Conservation (phyloP, 1,140 invertebrate genomes). For the Penaeus japonicus region DNA sequence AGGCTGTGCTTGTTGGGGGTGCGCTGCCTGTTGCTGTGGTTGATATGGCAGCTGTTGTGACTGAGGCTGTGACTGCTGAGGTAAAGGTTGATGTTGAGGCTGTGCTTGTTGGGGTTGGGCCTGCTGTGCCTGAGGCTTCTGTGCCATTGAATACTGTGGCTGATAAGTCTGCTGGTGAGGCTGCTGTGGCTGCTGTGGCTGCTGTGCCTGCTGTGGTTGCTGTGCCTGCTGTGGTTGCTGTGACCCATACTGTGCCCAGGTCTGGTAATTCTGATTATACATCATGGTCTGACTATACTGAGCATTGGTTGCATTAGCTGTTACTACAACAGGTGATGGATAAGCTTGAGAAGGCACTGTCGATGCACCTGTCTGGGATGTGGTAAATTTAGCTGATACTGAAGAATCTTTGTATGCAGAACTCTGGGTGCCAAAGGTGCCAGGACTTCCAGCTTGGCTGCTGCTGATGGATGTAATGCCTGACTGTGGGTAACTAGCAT, state of each 20-base stretch:
- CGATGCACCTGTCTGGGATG: not conserved
- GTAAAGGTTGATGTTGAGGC: conserved; percentile 29
- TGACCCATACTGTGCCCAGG: conserved; percentile 30
- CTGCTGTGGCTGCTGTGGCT: conserved; percentile 13
- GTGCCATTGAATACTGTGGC: conserved; percentile 28
- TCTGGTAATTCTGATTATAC: conserved; percentile 30
- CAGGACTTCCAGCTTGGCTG: conserved; percentile 20
- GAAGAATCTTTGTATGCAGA: not conserved
- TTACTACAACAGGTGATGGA: not conserved
- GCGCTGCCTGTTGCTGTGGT: conserved; percentile 29
- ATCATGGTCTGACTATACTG: not conserved
- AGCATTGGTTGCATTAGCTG: not conserved
- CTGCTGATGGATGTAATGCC: conserved; percentile 24
- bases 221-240: conserved; percentile 37
- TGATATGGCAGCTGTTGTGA: not conserved
- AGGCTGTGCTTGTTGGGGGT: conserved; percentile 30
- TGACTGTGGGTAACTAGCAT: conserved; percentile 31
- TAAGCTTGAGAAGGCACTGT: not conserved
- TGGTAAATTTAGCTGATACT: not conserved
- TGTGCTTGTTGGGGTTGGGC: conserved; percentile 28
- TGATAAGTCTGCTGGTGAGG: conserved; percentile 33
- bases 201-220: conserved; percentile 26
- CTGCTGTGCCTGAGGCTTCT: conserved; percentile 1
- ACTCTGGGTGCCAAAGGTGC: not conserved
- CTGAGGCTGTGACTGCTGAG: conserved; percentile 26